Base-by-base conservation (phyloP, 2,113 vertebrate species). In the Periophthalmodon schlosseri region DNA sequence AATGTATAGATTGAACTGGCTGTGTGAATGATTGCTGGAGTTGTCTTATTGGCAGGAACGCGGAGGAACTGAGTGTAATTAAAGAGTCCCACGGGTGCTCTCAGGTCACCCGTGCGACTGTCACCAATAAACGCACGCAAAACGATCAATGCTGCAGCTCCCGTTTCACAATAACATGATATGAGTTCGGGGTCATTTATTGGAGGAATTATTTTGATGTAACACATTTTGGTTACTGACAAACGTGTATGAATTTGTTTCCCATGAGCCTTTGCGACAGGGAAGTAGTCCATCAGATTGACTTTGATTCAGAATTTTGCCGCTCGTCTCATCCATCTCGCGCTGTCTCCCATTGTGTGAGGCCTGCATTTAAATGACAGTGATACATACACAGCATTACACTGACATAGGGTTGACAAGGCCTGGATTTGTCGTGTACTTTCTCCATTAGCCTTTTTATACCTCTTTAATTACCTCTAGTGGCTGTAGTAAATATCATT, bases 261-360 rank as follows among this genome's bases (percentile, higher is more conserved):
- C 81, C 90, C 21, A 3, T 1, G 77, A 79, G 75, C 74, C 63
- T 6, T 34, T 68, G 12, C 10, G 49, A 18, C 4, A 34, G 20
- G 77, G 86, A 86, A 86, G 87, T 87, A 87, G 58, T 90, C 87
- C 85, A 89, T 92, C 87, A 83, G 83, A 84, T 70, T 76, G 78
- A 90, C 90, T 89, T 84, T 88, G 89, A 89, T 87, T 91, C 89
- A 84, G 34, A 21, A 82, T 84, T 81, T 79, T 28, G 78, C 78
- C 46, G 71, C 81, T 76, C n/a, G 0, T 83, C 75, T 83, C 91
- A 91, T 91, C 87, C 85, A 86, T 91, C 88, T 90, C 86, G 57
- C 47, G 11, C 73, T 10, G 84, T 80, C 57, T 82, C 80, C 80
- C 72, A 82, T 90, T 91, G 87, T 88, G 74, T 78, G 76, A 46